Base-by-base conservation (phyloP, 2,113 vertebrate species). In the Shinisaurus crocodilurus region DNA sequence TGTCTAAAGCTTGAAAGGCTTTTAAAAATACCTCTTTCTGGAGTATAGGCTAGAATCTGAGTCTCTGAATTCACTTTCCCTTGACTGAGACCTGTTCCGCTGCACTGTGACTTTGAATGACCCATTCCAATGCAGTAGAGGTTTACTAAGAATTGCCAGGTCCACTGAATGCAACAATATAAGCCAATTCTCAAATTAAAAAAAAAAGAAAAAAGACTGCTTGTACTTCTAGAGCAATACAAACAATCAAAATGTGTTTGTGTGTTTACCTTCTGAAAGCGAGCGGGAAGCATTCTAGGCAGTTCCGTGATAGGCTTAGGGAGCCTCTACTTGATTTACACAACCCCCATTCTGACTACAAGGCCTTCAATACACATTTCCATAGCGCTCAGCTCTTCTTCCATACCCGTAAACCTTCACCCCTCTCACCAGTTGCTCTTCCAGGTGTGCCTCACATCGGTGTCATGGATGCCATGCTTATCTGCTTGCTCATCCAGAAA, bases 401-500 rank as follows among this genome's bases (percentile, higher is more conserved):
- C 70, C 79, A 18, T 7, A 5, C 29, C 34, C 82, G 84, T 12
- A 37, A 80, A 82, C 32, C 23, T 75, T 43, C 12, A 20, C 1
- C 10, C 0, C 0, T 25, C 97, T 98, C 91, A 99, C 99, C 99
- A 99, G 96, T 99, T 99, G 97, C 99, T 99, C 95, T 99, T 99
- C 99, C 99, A 99, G 2, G 99, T 99, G 97, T 99, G 99, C 69
- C 99, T 97, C 1, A 99, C 99, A 7, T 99, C 99, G 0, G 98
- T 98, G 97, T 99, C 99, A 0, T 99, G 98, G 94, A 99, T 99
- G 95, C 97, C 95, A 16, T 99, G 99, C 90, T 98, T 98, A 96
- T 99, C 99, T 0, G 99, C 99, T 96, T 99, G 99, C 96, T 99
- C 99, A 27, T 99, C 99, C 98, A 99, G 96, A 97, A 99, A 99